These are phyloP conservation scores for Sitophilus oryzae DNA, from an alignment of 1,140 invertebrate species.

Conservation along the genomic window DNA sequence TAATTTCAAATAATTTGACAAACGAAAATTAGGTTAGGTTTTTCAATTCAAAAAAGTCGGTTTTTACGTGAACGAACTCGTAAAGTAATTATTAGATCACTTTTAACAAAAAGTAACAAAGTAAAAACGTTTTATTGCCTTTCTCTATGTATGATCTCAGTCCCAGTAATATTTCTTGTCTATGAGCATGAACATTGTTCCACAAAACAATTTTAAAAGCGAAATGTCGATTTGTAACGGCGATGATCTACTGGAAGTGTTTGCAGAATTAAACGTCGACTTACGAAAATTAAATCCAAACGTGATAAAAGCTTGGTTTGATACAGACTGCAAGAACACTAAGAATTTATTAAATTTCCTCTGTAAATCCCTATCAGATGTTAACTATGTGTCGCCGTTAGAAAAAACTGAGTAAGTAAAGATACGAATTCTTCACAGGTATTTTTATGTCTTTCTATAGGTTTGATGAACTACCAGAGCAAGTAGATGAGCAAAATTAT, in stretches of 20 bases:
- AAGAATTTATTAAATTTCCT: constrained; percentile 31
- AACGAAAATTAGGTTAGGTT: too few species aligned
- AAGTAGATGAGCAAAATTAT: constrained; percentile 10
- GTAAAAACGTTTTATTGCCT: too few species aligned
- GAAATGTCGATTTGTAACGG: constrained; percentile 7
- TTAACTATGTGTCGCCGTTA: constrained; percentile 25
- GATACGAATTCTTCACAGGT: too few species aligned
- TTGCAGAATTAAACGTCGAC: constrained; percentile 27
- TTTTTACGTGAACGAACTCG: too few species aligned
- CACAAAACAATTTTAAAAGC: too few species aligned
- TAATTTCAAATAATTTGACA: too few species aligned
- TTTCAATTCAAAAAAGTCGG: too few species aligned
- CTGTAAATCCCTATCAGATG: constrained; percentile 23
- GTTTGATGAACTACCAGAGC: background rate
- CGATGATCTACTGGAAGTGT: constrained; percentile 25
- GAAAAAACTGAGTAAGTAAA: constrained; percentile 31
- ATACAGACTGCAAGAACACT: constrained; percentile 28
- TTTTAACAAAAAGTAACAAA: too few species aligned
- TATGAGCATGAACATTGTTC: too few species aligned
- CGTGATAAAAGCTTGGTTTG: constrained; percentile 35
- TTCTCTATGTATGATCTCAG: too few species aligned
- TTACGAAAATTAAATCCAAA: constrained; percentile 24
- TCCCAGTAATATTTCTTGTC: too few species aligned
- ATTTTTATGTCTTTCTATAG: constrained; percentile 1
- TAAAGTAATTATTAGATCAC: too few species aligned